Evolutionary conservation across 2,113 vertebrate genomes (phyloP).

Genomic region (Telmatochromis sp.): DNA sequence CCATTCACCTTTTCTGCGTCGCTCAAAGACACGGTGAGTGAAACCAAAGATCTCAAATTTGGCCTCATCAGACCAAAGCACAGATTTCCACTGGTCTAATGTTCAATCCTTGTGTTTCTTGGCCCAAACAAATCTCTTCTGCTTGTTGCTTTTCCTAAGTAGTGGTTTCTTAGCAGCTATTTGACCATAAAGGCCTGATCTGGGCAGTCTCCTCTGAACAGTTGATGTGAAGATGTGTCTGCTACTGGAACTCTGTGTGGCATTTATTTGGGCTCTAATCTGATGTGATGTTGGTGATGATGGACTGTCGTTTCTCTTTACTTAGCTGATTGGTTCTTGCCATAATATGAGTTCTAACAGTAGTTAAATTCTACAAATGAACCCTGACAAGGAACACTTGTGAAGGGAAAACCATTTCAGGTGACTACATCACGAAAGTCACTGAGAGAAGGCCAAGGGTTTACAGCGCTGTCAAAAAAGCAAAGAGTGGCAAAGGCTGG

Average conservation of each 20-base stretch:
- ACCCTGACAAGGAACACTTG: background rate
- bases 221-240: background rate
- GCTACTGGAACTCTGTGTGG: background rate
- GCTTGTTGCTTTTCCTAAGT: background rate
- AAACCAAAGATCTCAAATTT: background rate
- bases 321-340: background rate
- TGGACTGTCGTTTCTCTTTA: background rate
- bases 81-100: background rate
- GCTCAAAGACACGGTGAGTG: background rate
- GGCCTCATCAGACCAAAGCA: background rate
- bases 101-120: background rate
- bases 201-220: background rate
- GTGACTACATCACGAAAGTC: too few relatives aligned
- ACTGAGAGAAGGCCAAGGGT: too few relatives aligned
- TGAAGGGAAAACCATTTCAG: too few relatives aligned
- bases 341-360: background rate
- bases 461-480: background rate
- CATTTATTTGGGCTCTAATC: background rate
- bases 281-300: background rate
- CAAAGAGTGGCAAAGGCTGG: background rate
- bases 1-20: background rate
- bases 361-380: background rate
- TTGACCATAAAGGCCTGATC: background rate
- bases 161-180: background rate
- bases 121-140: background rate